These are phyloP conservation scores for Jacana jacana DNA, from an alignment of 2,113 vertebrate species.

Conservation along the genomic window DNA sequence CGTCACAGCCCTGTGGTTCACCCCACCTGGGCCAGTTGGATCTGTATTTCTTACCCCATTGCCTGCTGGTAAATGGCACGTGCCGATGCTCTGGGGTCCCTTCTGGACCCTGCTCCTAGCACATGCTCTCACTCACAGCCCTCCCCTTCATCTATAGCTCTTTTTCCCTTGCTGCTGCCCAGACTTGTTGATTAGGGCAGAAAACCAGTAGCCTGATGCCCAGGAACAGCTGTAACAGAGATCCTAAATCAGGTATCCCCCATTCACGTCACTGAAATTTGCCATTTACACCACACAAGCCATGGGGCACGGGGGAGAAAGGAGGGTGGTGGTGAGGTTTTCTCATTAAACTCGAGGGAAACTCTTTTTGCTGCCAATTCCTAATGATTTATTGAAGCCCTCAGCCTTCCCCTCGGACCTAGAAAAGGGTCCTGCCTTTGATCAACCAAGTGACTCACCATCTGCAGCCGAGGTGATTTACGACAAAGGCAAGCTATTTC, in stretches of 20 bases:
- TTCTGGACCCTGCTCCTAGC: neutral
- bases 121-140: neutral
- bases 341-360: neutral
- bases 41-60: accelerated
- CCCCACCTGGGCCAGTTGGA: neutral
- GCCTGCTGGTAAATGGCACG: neutral
- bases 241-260: neutral
- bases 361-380: neutral
- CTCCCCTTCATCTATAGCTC: neutral
- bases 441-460: conserved; percentile 58
- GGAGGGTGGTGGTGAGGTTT: neutral
- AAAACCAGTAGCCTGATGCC: neutral
- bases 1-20: neutral
- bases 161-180: neutral
- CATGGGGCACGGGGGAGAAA: neutral
- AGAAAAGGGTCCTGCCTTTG: conserved; percentile 49
- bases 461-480: conserved; percentile 51
- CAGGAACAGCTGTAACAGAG: neutral
- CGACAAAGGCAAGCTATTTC: conserved; percentile 42
- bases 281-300: neutral
- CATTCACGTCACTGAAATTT: neutral
- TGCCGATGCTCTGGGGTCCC: neutral
- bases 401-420: neutral
- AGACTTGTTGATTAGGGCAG: neutral
- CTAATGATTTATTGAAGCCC: conserved; percentile 18